These are phyloP conservation scores for Habroteleia sp. DNA, from an alignment of 2,888 invertebrate genomes.

Conservation along the genomic window DNA sequence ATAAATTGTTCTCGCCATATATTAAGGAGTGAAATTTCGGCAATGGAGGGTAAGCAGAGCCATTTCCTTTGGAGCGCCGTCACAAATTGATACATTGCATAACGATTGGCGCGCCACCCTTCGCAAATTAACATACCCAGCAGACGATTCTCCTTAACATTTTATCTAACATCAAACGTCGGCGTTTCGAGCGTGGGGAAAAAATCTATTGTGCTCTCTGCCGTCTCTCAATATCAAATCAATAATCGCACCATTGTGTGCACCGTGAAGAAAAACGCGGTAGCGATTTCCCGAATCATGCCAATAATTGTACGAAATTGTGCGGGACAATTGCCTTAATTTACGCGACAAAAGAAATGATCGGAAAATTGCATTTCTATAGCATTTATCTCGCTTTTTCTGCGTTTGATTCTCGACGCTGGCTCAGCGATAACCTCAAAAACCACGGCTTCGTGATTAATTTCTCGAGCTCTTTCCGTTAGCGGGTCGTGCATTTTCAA, in stretches of 20 bases:
- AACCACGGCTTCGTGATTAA: constrained; percentile 21
- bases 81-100: constrained; percentile 35
- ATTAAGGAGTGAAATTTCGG: constrained; percentile 6
- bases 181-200: constrained; percentile 8
- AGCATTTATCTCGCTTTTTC: background rate
- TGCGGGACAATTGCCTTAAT: background rate
- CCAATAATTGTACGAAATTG: constrained; percentile 12
- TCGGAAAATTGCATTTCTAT: no score
- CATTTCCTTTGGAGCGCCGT: constrained; percentile 19
- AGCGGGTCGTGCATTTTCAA: constrained; percentile 3
- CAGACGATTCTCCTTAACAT: constrained; percentile 14
- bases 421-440: constrained; percentile 3
- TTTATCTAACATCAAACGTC: constrained; percentile 11
- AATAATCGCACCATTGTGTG: constrained; percentile 23
- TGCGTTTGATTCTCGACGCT: background rate
- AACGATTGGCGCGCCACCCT: constrained; percentile 19
- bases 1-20: constrained; percentile 7
- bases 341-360: background rate
- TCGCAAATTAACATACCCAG: constrained; percentile 24
- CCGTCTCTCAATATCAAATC: constrained; percentile 18
- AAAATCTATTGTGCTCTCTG: constrained; percentile 12
- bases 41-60: constrained; percentile 3
- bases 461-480: constrained; percentile 11
- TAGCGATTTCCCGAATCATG: background rate
- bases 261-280: background rate